Evolutionary conservation across 2,888 invertebrate genomes (phyloP).

Genomic region (Chrysotoxum bicinctum): DNA sequence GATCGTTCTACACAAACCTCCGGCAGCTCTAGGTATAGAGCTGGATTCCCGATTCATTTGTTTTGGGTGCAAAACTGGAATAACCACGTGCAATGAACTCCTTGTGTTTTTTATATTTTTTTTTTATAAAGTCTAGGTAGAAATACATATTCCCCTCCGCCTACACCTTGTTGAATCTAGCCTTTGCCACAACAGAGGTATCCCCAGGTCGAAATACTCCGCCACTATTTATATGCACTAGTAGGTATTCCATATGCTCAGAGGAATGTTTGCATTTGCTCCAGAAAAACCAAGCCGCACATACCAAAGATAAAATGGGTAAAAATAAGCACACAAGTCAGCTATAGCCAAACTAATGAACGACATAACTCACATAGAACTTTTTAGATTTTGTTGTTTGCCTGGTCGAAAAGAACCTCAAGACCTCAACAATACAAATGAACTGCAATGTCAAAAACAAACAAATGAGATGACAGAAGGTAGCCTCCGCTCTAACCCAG

Average conservation of each 20-base stretch:
- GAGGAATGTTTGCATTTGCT: slow-evolving; percentile 61
- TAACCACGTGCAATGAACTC: slow-evolving; percentile 57
- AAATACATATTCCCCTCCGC: neutral
- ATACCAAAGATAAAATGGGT: slow-evolving; percentile 56
- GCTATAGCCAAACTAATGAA: slow-evolving; percentile 58
- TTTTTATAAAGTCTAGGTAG: neutral
- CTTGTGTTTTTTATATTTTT: neutral
- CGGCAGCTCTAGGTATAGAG: neutral
- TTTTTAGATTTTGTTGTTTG: slow-evolving; percentile 28
- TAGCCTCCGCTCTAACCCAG: slow-evolving; percentile 28
- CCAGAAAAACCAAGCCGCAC: slow-evolving; percentile 52
- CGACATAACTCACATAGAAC: slow-evolving; percentile 66
- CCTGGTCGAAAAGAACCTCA: slow-evolving; percentile 32
- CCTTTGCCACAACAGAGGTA: neutral
- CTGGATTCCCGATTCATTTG: slow-evolving; percentile 51
- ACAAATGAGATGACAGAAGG: slow-evolving; percentile 41
- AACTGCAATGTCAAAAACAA: slow-evolving; percentile 61
- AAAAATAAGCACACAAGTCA: slow-evolving; percentile 37
- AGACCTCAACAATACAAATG: slow-evolving; percentile 51
- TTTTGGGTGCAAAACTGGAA: slow-evolving; percentile 63
- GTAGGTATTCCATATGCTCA: neutral
- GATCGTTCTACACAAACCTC: slow-evolving; percentile 19
- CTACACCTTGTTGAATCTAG: neutral
- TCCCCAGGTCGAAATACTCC: slow-evolving; percentile 48
- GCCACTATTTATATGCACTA: neutral